Conservation (phyloP, 2,113 vertebrate species). For the Trogon melanurus region DNA sequence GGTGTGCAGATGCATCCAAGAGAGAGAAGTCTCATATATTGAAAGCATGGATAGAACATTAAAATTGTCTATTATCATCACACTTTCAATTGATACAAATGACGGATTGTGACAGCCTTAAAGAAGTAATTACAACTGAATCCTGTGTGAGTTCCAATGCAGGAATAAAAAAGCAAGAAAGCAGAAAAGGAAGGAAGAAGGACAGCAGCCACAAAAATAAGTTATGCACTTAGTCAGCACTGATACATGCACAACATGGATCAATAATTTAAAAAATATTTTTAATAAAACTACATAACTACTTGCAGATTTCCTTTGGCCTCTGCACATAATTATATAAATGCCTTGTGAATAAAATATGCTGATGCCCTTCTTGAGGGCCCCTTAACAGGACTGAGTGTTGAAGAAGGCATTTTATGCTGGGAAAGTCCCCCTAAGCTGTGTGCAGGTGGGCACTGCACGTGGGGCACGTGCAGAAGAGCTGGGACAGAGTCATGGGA, state of each 20-base stretch:
- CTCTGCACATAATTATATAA: background rate
- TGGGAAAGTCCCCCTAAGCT: background rate
- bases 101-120: background rate
- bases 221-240: background rate
- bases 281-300: background rate
- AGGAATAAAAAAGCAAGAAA: background rate
- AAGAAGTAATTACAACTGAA: background rate
- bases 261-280: background rate
- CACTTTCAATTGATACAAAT: background rate
- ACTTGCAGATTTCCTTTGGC: constrained; percentile 9
- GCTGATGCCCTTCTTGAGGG: background rate
- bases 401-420: background rate
- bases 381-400: background rate
- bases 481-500: fast-evolving
- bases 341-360: background rate
- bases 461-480: fast-evolving
- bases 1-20: background rate
- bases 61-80: background rate
- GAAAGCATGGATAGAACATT: background rate
- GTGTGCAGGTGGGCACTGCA: fast-evolving
- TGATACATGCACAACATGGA: background rate
- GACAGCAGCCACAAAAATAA: background rate
- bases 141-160: background rate
- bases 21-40: background rate
- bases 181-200: background rate